These are phyloP conservation scores for Scatophagus argus DNA, from an alignment of 2,113 vertebrate genomes.

Conservation along the genomic window DNA sequence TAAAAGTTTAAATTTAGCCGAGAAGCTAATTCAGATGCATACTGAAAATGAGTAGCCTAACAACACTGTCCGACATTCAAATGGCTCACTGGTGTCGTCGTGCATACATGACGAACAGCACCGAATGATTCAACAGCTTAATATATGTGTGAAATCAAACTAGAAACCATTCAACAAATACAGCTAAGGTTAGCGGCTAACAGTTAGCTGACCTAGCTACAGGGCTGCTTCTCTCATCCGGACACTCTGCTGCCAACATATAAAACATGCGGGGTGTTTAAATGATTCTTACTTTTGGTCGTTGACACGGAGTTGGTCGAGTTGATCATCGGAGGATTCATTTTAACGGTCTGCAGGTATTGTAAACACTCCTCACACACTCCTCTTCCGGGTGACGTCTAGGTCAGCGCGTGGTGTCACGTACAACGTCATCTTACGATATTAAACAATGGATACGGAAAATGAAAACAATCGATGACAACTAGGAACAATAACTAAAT, in stretches of 20 bases:
- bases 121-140: not conserved
- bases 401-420: conserved; percentile 30
- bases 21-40: not conserved
- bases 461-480: not conserved
- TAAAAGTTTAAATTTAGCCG: conserved; percentile 4
- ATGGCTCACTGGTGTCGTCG: accelerated
- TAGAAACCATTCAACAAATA: not conserved
- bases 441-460: not conserved
- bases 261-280: not conserved
- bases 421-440: no score
- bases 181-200: conserved; percentile 38
- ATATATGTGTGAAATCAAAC: not conserved
- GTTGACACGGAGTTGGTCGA: conserved; percentile 69
- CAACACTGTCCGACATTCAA: not conserved
- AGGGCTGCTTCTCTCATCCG: accelerated
- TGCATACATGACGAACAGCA: no score
- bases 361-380: conserved; percentile 51
- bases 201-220: conserved; percentile 28
- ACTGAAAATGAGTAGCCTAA: accelerated
- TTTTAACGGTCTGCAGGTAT: conserved; percentile 23
- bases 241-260: not conserved
- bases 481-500: not conserved
- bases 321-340: conserved; percentile 69
- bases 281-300: conserved; percentile 60
- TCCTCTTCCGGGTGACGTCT: conserved; percentile 49